phyloP scores from a whole-genome alignment of 2,113 vertebrate species.

The Microtus ochrogaster region DNA sequence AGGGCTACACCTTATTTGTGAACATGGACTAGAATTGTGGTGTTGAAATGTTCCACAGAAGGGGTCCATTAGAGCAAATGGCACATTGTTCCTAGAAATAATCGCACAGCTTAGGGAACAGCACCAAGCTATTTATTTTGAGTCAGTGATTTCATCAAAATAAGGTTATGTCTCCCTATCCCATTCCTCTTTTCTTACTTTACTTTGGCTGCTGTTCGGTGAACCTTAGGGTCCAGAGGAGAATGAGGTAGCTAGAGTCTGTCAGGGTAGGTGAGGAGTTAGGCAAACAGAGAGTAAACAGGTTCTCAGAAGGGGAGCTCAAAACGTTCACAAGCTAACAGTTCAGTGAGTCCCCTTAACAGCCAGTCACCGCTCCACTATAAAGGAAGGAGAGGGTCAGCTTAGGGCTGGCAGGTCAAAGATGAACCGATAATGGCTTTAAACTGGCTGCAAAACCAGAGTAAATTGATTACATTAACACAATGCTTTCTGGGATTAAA shows the following conservation, averaged over 20 bases:
- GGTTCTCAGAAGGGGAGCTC: background rate
- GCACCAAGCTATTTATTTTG: background rate
- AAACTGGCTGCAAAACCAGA: background rate
- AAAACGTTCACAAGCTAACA: background rate
- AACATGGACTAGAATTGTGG: constrained; percentile 24
- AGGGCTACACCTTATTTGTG: background rate
- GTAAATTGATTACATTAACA: background rate
- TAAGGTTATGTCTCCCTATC: background rate
- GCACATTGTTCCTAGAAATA: background rate
- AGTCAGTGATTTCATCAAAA: background rate
- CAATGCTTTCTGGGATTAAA: background rate
- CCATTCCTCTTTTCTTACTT: background rate
- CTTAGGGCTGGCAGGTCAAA: background rate
- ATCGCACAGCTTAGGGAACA: background rate
- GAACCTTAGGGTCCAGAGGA: background rate
- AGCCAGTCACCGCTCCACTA: background rate
- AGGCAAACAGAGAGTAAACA: background rate
- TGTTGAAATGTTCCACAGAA: background rate
- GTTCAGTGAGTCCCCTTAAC: background rate
- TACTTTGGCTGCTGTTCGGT: background rate
- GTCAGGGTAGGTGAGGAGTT: background rate
- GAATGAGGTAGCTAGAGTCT: background rate
- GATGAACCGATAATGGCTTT: background rate
- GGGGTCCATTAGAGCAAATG: background rate
- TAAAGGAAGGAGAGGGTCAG: background rate